Percentiles rank a stretch among this genome's conserved stretches.
These are phyloP conservation scores for Paraescarpia echinospica DNA, from an alignment of 1,140 invertebrate genomes.

Conservation along the genomic window DNA sequence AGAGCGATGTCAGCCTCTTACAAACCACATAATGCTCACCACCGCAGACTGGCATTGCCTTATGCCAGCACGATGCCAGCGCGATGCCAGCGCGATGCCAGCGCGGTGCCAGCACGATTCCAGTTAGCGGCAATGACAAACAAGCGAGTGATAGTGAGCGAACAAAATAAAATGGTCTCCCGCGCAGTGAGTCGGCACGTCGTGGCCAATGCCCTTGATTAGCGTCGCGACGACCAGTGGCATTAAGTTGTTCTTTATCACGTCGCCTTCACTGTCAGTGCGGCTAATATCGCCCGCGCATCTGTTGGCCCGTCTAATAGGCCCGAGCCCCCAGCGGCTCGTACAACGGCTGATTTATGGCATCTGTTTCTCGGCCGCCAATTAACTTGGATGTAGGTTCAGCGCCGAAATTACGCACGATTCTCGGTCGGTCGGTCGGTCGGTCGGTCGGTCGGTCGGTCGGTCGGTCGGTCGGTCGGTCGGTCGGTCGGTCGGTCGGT, in stretches of 20 bases:
- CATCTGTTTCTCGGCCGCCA: not conserved
- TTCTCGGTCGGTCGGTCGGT: not conserved
- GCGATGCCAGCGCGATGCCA: no score
- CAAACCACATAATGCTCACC: no score
- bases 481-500: constrained; percentile 1
- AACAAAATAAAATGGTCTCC: not conserved
- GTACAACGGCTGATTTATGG: not conserved
- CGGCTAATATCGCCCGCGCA: not conserved
- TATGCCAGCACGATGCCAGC: no score
- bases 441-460: not conserved
- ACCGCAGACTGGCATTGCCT: no score
- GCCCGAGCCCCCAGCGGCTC: not conserved
- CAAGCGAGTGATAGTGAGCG: not conserved
- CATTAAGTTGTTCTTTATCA: constrained; percentile 6
- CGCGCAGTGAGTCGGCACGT: not conserved
- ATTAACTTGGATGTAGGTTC: not conserved
- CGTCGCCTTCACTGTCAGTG: not conserved
- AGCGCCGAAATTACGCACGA: not conserved
- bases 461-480: not conserved
- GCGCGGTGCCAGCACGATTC: not conserved
- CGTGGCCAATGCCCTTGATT: not conserved
- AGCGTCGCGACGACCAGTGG: not conserved
- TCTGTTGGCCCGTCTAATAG: not conserved
- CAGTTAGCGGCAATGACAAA: not conserved
- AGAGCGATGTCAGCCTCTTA: no score